phyloP scores from a whole-genome alignment of 2,888 invertebrate species.

The Thumatha senex region DNA sequence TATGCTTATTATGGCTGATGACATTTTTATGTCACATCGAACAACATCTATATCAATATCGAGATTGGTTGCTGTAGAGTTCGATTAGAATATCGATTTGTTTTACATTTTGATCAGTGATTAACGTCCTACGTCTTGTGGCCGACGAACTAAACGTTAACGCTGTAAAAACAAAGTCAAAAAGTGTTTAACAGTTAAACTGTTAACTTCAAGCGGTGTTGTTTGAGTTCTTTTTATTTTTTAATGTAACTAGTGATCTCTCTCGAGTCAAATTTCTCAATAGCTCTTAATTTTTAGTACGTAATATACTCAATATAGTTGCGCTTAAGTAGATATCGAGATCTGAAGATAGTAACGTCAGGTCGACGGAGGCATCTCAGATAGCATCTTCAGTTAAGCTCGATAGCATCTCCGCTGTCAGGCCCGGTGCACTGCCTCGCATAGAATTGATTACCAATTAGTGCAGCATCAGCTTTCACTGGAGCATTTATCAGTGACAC shows the following conservation, averaged over 20 bases:
- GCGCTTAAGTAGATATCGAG: slow-evolving; percentile 51
- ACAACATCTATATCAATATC: slow-evolving; percentile 31
- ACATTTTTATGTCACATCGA: slow-evolving; percentile 22
- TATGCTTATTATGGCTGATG: slow-evolving; percentile 21
- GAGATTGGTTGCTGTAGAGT: slow-evolving; percentile 20
- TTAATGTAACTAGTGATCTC: slow-evolving; percentile 52
- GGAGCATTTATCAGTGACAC: slow-evolving; percentile 37
- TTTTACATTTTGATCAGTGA: slow-evolving; percentile 34
- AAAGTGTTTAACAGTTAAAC: slow-evolving; percentile 35
- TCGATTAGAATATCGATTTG: slow-evolving; percentile 27
- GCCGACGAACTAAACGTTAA: slow-evolving; percentile 21
- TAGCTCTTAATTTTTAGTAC: slow-evolving; percentile 58
- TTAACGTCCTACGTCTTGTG: slow-evolving; percentile 20
- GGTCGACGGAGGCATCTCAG: slow-evolving; percentile 45
- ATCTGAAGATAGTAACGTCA: slow-evolving; percentile 53
- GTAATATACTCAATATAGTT: slow-evolving; percentile 46
- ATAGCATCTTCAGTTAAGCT: slow-evolving; percentile 54
- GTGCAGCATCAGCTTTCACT: slow-evolving; percentile 47
- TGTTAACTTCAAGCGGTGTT: slow-evolving; percentile 45
- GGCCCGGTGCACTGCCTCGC: slow-evolving; percentile 51
- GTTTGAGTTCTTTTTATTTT: slow-evolving; percentile 33
- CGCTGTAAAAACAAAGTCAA: slow-evolving; percentile 34
- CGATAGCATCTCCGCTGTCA: slow-evolving; percentile 53
- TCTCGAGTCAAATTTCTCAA: slow-evolving; percentile 46
- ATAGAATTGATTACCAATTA: slow-evolving; percentile 66